Conservation (phyloP, 2,888 invertebrate species). For the Timandra comae region DNA sequence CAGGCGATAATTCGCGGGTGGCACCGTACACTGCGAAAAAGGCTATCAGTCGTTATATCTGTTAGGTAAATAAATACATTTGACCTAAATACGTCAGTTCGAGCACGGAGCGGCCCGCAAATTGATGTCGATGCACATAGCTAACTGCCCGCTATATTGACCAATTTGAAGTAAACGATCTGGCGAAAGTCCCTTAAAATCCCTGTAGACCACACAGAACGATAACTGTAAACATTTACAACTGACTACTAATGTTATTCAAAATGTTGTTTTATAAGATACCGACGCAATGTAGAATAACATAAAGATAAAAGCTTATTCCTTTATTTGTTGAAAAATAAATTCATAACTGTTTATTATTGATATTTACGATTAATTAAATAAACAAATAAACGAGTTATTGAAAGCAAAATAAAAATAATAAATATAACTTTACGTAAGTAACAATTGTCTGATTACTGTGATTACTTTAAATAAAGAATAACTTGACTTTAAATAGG, state of each 20-base stretch:
- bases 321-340: slow-evolving; percentile 8
- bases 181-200: slow-evolving; percentile 16
- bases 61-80: slow-evolving; percentile 63
- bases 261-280: slow-evolving; percentile 1
- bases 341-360: slow-evolving; percentile 12
- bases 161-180: slow-evolving; percentile 27
- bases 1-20: slow-evolving; percentile 38
- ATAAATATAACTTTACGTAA: no score
- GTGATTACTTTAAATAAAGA: no score
- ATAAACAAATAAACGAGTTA: no score
- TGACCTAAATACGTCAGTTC: slow-evolving; percentile 54
- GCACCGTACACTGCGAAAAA: slow-evolving; percentile 42
- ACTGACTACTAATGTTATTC: slow-evolving; percentile 1
- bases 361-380: no score
- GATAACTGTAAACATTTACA: slow-evolving; percentile 15
- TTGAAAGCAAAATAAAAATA: no score
- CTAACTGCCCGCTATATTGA: slow-evolving; percentile 26
- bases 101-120: slow-evolving; percentile 41
- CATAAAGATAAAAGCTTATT: background rate
- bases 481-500: no score
- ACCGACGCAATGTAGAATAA: background rate
- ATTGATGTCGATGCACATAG: slow-evolving; percentile 35
- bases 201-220: slow-evolving; percentile 18
- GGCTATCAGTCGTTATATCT: slow-evolving; percentile 43
- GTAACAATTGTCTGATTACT: no score